phyloP scores from a whole-genome alignment of 1,140 invertebrate genomes.

The Protaetia brevitarsis region DNA sequence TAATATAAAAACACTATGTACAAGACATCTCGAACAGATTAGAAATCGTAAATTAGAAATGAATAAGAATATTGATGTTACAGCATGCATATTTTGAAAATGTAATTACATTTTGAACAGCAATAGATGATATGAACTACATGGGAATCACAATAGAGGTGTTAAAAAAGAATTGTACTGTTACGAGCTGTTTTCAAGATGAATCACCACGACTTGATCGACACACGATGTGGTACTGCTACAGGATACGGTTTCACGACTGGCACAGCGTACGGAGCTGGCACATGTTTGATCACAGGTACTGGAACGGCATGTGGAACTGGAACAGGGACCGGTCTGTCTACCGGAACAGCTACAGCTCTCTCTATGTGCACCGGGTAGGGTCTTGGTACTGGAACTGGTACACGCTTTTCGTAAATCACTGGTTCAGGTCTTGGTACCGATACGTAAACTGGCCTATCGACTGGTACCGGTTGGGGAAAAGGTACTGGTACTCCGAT shows the following conservation, averaged over 20 bases:
- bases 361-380: slow-evolving; percentile 56
- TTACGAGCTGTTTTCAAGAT: no score
- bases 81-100: no score
- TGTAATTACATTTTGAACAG: no score
- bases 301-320: slow-evolving; percentile 54
- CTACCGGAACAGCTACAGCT: slow-evolving; percentile 38
- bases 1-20: no score
- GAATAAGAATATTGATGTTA: no score
- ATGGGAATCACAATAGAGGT: no score
- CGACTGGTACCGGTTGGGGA: slow-evolving; percentile 26
- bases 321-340: slow-evolving; percentile 44
- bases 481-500: slow-evolving; percentile 31
- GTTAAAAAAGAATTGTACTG: no score
- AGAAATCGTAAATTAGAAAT: no score
- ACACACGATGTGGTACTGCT: slow-evolving; percentile 49
- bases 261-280: slow-evolving; percentile 55
- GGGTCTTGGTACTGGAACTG: slow-evolving; percentile 51
- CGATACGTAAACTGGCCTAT: slow-evolving; percentile 36
- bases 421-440: slow-evolving; percentile 46
- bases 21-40: no score
- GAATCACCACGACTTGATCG: background rate
- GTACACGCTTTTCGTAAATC: slow-evolving; percentile 42
- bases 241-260: slow-evolving; percentile 53
- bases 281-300: slow-evolving; percentile 54
- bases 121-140: no score